A percentile compares a stretch with the other conserved stretches of the same genome.
These are phyloP conservation scores for Caretta caretta DNA, from an alignment of 2,113 vertebrate genomes.

Conservation along the genomic window DNA sequence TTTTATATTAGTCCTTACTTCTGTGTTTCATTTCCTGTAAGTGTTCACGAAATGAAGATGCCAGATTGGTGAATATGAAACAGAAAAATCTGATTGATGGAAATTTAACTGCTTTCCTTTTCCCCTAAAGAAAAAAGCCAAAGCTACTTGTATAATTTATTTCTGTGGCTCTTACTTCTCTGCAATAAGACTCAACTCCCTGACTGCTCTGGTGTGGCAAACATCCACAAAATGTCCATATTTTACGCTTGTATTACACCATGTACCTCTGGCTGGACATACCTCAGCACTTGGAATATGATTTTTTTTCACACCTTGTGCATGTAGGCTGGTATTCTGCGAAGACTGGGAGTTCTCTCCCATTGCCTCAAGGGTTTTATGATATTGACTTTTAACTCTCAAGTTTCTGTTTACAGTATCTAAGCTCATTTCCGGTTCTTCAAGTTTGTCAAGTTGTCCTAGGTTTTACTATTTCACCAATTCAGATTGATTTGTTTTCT, in stretches of 20 bases:
- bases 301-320: not conserved
- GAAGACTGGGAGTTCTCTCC: not conserved
- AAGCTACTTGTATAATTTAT: not conserved
- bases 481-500: not conserved
- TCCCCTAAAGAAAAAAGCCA: too few species aligned
- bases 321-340: not conserved
- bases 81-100: not conserved
- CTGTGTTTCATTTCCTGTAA: not conserved
- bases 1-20: not conserved
- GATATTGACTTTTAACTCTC: not conserved
- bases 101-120: too few species aligned
- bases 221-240: not conserved
- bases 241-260: not conserved
- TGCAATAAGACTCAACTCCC: not conserved
- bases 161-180: not conserved
- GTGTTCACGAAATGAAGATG: not conserved
- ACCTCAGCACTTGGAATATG: not conserved
- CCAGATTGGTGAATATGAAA: not conserved
- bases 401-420: not conserved
- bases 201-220: not conserved
- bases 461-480: not conserved
- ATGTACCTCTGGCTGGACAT: not conserved
- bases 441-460: not conserved
- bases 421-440: not conserved
- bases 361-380: not conserved